Evolutionary conservation across 1,140 invertebrate genomes (phyloP).

Genomic region (Rhagoletis zephyria): DNA sequence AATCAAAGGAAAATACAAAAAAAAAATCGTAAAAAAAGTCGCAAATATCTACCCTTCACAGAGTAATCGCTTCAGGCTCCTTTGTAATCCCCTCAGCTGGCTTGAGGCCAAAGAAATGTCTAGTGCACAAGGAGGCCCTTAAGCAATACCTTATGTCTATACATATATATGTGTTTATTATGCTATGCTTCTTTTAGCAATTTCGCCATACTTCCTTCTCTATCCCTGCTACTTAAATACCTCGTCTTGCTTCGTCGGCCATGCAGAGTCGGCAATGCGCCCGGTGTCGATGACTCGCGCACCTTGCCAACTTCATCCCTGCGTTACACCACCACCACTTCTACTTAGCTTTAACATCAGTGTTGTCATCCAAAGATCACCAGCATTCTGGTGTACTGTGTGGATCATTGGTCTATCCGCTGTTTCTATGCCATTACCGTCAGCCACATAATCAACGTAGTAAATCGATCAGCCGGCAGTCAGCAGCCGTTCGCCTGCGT

Average conservation of each 20-base stretch:
- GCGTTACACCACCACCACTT: not conserved
- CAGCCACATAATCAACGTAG: constrained; percentile 12
- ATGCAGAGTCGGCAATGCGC: not conserved
- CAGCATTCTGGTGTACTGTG: not conserved
- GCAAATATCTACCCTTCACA: not conserved
- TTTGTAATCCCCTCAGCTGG: not conserved
- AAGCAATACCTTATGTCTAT: not conserved
- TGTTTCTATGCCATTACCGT: constrained; percentile 10
- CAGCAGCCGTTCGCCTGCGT: not conserved
- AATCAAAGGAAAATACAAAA: not conserved
- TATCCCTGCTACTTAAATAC: too few relatives aligned
- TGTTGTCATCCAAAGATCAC: not conserved
- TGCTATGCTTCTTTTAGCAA: not conserved
- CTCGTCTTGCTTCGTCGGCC: too few relatives aligned
- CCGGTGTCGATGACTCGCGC: not conserved
- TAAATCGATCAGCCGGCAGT: constrained; percentile 49
- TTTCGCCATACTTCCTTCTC: not conserved
- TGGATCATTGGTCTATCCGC: not conserved
- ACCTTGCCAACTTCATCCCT: not conserved
- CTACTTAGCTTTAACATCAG: not conserved
- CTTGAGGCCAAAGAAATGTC: not conserved
- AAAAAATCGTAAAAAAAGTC: not conserved
- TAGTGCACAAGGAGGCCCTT: too few relatives aligned
- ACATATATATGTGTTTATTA: too few relatives aligned
- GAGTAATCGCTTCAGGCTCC: not conserved